Percentiles rank a stretch among this genome's conserved stretches.
These are phyloP conservation scores for Chloromyia formosa DNA, from an alignment of 2,888 invertebrate species.

Conservation along the genomic window DNA sequence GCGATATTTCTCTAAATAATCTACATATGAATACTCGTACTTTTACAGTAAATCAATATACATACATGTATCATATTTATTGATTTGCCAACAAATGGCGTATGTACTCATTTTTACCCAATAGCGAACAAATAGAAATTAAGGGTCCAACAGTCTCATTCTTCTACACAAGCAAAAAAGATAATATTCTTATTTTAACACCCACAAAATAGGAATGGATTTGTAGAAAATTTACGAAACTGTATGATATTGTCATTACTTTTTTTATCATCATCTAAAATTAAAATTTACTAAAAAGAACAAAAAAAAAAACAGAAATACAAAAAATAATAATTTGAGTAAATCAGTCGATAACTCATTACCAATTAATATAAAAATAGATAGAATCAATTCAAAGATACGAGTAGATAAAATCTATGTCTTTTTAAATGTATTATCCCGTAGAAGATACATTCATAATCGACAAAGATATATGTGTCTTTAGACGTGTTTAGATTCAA, in stretches of 20 bases:
- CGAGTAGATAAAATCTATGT: too few species aligned
- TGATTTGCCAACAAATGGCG: too few species aligned
- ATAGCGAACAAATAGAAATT: constrained; percentile 26
- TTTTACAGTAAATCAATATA: too few species aligned
- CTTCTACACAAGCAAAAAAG: neutral
- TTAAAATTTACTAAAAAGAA: neutral
- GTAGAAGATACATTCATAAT: neutral
- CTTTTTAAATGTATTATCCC: too few species aligned
- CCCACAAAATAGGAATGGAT: neutral
- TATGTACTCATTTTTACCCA: too few species aligned
- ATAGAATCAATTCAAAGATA: too few species aligned
- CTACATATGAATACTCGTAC: too few species aligned
- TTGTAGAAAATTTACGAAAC: neutral
- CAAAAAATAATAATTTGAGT: neutral
- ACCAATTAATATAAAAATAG: neutral
- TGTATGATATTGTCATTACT: too few species aligned
- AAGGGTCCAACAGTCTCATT: constrained; percentile 46
- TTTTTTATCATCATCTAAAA: too few species aligned
- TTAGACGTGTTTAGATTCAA: neutral
- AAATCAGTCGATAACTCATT: neutral
- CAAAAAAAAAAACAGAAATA: neutral
- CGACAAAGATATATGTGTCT: neutral
- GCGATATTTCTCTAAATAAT: too few species aligned
- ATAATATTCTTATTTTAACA: too few species aligned
- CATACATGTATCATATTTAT: too few species aligned